Base-by-base conservation (phyloP, 2,888 invertebrate species). In the Aleiodes testaceus region DNA sequence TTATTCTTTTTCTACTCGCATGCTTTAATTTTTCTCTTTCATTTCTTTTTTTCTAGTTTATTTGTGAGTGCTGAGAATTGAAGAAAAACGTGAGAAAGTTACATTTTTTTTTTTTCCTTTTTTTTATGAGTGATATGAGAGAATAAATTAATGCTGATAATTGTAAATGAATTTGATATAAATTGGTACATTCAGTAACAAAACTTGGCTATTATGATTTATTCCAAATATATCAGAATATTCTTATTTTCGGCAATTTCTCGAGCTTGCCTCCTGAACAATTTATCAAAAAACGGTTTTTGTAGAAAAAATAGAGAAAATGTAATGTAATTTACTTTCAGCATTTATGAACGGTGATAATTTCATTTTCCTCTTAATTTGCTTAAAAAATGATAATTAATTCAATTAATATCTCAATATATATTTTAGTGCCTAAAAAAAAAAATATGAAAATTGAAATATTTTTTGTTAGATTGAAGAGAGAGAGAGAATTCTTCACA, bases 201-300 rank as follows among this genome's bases (percentile, higher is more conserved):
- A 42, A 18, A 11, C 18, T 53, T 53, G 53, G 18, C 53, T 18
- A 22, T 22, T 53, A 20, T 7, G n/a, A 63, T 7, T 16, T 9
- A 68, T 1, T 12, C 2, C n/a, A 52, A 26, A 53, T 20, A 7
- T 36, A 36, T 36, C 36, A 36, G 36, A 36, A 36, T 36, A 36
- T 36, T 36, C 9, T 9, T 7, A 36, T 36, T 36, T 9, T 7
- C 26, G 26, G 1, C 20, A 59, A 71, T 52, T 47, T 53, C 20
- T 66, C 74, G 75, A 75, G 75, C 74, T 75, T 75, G 68, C 74
- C 74, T 75, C 75, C 74, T 3, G 3, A 26, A n/a, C 22, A 26
- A n/a, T 47, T 22, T 22, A 26, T 30, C 42, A 36, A 52, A 18
- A 26, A 14, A 30, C 22, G 3, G 5, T 26, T 36, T 72, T 59